Evolutionary conservation across 2,113 vertebrate species (phyloP), one percentile per base, ranked within the genome.

Genomic region (Octodon degus): DNA sequence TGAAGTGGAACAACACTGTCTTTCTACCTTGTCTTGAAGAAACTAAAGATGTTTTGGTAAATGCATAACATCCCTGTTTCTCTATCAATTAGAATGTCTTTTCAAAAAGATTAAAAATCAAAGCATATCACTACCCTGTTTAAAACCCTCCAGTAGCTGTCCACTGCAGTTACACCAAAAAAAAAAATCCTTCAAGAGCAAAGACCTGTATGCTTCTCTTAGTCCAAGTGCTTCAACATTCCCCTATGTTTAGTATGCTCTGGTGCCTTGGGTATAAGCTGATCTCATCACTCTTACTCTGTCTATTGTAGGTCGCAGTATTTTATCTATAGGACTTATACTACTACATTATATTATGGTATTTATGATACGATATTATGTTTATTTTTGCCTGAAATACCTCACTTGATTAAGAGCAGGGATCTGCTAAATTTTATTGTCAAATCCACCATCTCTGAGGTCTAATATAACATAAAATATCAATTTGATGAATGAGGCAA

Each of bases 81-180:
- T 43, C 47, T 16, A 55, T 55, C 4, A 77, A 34, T 50, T 84
- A 50, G 0, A n/a, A 24, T 63, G 53, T 50, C n/a, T 86, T 82
- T 77, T 50, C 60, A 74, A 76, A 82, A 93, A 47, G 25, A 25
- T 89, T 91, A 81, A 70, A 94, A 95, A 67, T 76, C 34, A 84
- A 12, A 93, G 32, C 13, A 8, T 65, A 58, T 32, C 79, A 16
- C 34, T 58, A 2, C 22, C 72, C 30, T 63, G 20, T 89, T 86
- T 63, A 88, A 93, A 82, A 30, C 4, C 14, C 55, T 65, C 17
- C n/a, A 77, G 7, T 50, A 68, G 34, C 14, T 70, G 1, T 32
- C 27, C 19, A 37, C 32, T 47, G 4, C 1, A 43, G 62, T 81
- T 89, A 58, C 27, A 70, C 10, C 34, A 83, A 77, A 79, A 32